Conservation (phyloP, 2,797 vertebrate genomes). For the Ctenopoma multispine region DNA sequence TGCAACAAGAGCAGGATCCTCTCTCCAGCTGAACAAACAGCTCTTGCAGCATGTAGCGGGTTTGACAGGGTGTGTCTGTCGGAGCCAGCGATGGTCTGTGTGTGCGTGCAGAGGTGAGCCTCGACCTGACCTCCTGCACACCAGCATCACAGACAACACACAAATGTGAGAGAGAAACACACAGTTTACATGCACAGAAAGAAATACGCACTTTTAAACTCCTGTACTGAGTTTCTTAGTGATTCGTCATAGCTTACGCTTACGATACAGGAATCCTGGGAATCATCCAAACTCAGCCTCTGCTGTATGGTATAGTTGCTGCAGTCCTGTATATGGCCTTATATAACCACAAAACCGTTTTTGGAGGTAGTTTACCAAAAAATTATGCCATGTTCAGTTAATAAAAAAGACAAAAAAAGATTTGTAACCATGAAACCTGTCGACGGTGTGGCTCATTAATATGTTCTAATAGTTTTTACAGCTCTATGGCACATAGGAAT, state of each 20-base stretch:
- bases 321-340: no score
- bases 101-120: constrained; percentile 32
- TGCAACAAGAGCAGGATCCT: constrained; percentile 60
- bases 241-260: not conserved
- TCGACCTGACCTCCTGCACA: constrained; percentile 50
- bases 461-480: not conserved
- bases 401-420: not conserved
- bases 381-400: not conserved
- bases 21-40: constrained; percentile 81
- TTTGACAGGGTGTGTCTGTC: constrained; percentile 63
- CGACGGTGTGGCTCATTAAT: not conserved
- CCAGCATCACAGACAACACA: constrained; percentile 46
- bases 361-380: not conserved
- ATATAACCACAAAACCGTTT: not conserved
- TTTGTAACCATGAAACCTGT: no score
- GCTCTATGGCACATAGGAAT: no score
- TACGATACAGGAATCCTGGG: not conserved
- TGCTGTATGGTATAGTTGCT: no score
- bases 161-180: not conserved
- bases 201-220: not conserved
- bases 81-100: not conserved
- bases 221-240: not conserved
- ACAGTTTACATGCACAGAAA: not conserved
- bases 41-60: constrained; percentile 33
- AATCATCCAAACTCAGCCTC: no score